These are phyloP conservation scores for Sebastes aleutianus DNA, from an alignment of 2,797 vertebrate genomes.

Conservation along the genomic window DNA sequence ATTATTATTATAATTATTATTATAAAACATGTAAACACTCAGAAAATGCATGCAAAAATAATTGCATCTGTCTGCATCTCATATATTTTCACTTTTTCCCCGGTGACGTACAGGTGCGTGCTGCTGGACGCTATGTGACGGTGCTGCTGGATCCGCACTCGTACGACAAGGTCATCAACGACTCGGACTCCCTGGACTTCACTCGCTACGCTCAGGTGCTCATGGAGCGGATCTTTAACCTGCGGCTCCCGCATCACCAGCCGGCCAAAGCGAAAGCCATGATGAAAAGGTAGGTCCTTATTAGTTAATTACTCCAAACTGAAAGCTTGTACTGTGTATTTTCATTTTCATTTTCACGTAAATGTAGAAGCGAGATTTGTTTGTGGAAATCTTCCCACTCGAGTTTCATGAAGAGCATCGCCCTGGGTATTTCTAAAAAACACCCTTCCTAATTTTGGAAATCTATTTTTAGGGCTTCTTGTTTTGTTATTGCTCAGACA, in stretches of 20 bases:
- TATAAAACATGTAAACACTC: neutral
- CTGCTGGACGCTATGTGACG: conserved; percentile 86
- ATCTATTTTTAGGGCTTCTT: neutral
- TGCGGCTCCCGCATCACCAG: conserved; percentile 82
- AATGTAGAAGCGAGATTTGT: neutral
- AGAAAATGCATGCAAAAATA: neutral
- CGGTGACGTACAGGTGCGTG: conserved; percentile 79
- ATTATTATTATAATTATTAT: too few species aligned
- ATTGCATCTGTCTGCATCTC: neutral
- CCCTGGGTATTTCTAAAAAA: neutral
- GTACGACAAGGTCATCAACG: conserved; percentile 82
- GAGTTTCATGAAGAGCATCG: neutral
- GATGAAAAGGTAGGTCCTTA: conserved; percentile 75
- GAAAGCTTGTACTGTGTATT: neutral
- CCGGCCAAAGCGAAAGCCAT: conserved; percentile 74
- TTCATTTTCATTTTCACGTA: conserved; percentile 30
- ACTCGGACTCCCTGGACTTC: conserved; percentile 83
- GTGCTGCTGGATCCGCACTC: conserved; percentile 89
- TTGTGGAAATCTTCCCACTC: neutral
- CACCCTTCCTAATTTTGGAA: neutral
- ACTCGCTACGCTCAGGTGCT: conserved; percentile 83
- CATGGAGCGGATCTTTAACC: conserved; percentile 90
- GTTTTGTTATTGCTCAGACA: neutral
- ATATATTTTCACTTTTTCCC: neutral
- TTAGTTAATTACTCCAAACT: neutral